phyloP scores from a whole-genome alignment of 2,797 vertebrate species.

The Centropyge bicolor region DNA sequence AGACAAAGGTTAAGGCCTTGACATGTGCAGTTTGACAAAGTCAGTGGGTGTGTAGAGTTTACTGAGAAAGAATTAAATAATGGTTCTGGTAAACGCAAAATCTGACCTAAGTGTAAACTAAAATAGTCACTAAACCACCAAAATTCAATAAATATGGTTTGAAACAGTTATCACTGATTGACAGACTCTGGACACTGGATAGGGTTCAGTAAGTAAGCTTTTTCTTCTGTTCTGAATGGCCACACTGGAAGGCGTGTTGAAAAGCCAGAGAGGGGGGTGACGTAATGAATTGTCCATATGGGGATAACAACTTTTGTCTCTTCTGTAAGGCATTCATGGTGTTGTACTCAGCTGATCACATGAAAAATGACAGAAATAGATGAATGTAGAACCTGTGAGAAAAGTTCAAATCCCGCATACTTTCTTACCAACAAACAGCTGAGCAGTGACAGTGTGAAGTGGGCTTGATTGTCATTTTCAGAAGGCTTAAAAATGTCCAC shows the following conservation, averaged over 20 bases:
- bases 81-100: slow-evolving; percentile 1
- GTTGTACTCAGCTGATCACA: not conserved
- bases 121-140: not conserved
- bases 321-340: not conserved
- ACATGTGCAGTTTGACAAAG: not conserved
- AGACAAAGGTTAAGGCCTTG: not conserved
- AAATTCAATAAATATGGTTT: not conserved
- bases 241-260: not conserved
- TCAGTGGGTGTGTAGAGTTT: not conserved
- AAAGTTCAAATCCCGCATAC: too few relatives aligned
- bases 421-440: not conserved
- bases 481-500: not conserved
- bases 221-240: not conserved
- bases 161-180: not conserved
- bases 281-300: not conserved
- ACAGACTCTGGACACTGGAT: too few relatives aligned
- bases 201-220: not conserved
- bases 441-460: not conserved
- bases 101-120: not conserved
- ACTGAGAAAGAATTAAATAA: slow-evolving; percentile 8
- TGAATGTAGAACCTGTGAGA: too few relatives aligned
- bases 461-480: not conserved
- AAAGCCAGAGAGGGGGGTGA: not conserved
- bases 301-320: not conserved
- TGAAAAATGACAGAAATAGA: not conserved